phyloP scores from a whole-genome alignment of 2,888 invertebrate genomes.

The Nyleta sp. region DNA sequence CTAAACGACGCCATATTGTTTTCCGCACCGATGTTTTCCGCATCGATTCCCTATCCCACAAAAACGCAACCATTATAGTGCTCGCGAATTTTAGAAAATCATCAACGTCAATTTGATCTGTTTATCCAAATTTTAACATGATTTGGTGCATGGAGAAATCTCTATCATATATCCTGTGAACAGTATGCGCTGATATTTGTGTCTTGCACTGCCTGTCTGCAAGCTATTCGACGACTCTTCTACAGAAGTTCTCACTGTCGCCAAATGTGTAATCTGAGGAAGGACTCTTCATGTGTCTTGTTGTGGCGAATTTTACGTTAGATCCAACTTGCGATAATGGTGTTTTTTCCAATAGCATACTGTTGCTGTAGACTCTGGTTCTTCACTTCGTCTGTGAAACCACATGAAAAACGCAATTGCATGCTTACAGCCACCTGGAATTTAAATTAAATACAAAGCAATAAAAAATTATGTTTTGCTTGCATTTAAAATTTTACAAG shows the following conservation, averaged over 20 bases:
- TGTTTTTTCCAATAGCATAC: slow-evolving; percentile 66
- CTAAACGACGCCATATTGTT: too few species aligned
- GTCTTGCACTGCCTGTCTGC: slow-evolving; percentile 1
- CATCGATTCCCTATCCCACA: too few species aligned
- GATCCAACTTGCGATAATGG: slow-evolving; percentile 50
- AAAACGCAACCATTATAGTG: too few species aligned
- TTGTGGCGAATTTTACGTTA: slow-evolving; percentile 24
- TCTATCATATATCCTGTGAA: not conserved
- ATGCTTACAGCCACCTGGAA: slow-evolving; percentile 62
- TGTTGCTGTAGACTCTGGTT: slow-evolving; percentile 57
- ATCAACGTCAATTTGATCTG: not conserved
- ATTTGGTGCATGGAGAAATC: slow-evolving; percentile 15
- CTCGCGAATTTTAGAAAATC: not conserved
- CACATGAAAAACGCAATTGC: slow-evolving; percentile 64
- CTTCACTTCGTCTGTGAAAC: slow-evolving; percentile 64
- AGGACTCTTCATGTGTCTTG: slow-evolving; percentile 16
- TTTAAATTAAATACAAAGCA: slow-evolving; percentile 1
- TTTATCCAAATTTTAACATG: slow-evolving; percentile 1
- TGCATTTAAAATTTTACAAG: too few species aligned
- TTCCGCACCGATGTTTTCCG: too few species aligned
- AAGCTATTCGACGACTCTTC: not conserved
- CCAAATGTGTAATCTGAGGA: not conserved
- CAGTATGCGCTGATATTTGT: slow-evolving; percentile 19
- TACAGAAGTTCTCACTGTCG: not conserved
- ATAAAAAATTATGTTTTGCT: slow-evolving; percentile 27